Evolutionary conservation across 2,888 invertebrate species (phyloP), one percentile per base, ranked within the genome.

Genomic region (Hipparchia sbordonii): DNA sequence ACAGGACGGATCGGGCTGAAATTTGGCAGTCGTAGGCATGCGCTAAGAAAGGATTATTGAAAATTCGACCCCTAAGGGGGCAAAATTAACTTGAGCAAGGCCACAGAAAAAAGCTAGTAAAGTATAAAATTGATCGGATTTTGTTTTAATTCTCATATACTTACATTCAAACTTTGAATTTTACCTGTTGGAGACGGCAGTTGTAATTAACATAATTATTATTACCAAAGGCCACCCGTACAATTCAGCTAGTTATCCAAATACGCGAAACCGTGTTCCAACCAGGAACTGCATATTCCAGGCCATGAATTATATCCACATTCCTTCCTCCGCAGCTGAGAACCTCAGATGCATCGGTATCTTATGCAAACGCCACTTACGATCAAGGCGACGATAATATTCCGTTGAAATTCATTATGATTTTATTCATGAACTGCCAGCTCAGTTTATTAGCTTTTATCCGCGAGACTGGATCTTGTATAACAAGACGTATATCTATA

Each of bases 381-480:
- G 86, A 86, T 86, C 84, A 87, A 82, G 82, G 83, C 81, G 77
- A 82, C 81, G 83, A 85, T 86, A 86, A 84, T 85, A 83, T 84
- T 81, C 79, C 81, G 79, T 79, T 81, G 84, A 87, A 87, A 91
- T 90, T 89, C 87, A 90, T 90, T 89, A 90, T 88, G 86, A 91
- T 90, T 90, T 89, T 90, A 91, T 91, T 90, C 90, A 90, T 88
- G 84, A 75, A 79, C 77, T 74, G 63, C 57, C 66, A 79, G 75
- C 73, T 78, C 56, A 82, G 86, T 88, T 89, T 89, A 89, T 88
- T 85, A 87, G 79, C 81, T 75, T 59, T 72, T 75, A 69, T 72
- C 72, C 52, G 65, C 65, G 63, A 65, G 59, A 54, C 66, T 70
- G 60, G 52, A 66, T 66, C 65, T 65, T 9, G 33, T 51, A 6